Evolutionary conservation across 2,797 vertebrate genomes (phyloP).

Genomic region (Xyrichtys novacula): DNA sequence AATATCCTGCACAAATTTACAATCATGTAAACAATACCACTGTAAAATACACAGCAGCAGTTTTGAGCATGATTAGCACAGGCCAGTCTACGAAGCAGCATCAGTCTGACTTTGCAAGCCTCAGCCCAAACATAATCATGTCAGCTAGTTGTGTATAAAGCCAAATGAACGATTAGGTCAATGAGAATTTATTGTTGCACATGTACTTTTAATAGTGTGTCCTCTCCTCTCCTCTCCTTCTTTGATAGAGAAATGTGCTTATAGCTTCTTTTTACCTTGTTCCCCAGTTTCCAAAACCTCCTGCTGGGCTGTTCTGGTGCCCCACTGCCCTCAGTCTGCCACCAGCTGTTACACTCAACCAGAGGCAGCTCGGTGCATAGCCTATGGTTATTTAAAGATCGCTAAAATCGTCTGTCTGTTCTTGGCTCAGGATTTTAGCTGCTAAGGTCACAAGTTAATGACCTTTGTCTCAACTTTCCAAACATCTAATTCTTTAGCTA

Average conservation of each 20-base stretch:
- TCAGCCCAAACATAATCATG: no score
- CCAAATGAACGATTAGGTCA: no score
- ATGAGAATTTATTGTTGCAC: no score
- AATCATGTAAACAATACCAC: no score
- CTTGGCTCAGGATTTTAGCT: conserved; percentile 26
- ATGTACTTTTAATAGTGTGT: no score
- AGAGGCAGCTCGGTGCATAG: conserved; percentile 25
- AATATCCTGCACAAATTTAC: no score
- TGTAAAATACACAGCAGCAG: no score
- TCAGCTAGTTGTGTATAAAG: no score
- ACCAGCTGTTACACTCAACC: conserved; percentile 68
- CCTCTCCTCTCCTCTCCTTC: conserved; percentile 11
- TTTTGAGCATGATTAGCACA: no score
- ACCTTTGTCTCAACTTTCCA: background rate
- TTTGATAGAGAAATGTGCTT: conserved; percentile 44
- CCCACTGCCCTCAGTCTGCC: conserved; percentile 55
- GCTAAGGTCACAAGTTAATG: background rate
- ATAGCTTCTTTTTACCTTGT: conserved; percentile 52
- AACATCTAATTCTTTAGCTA: background rate
- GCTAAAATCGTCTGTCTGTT: conserved; percentile 6
- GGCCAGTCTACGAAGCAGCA: no score
- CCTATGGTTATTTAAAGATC: conserved; percentile 20
- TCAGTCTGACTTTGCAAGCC: no score
- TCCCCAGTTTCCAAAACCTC: conserved; percentile 59
- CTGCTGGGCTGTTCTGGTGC: conserved; percentile 52